Evolutionary conservation across 2,888 invertebrate genomes (phyloP), one percentile per base, ranked within the genome.

Genomic region (Thecocarcelia acutangulata): DNA sequence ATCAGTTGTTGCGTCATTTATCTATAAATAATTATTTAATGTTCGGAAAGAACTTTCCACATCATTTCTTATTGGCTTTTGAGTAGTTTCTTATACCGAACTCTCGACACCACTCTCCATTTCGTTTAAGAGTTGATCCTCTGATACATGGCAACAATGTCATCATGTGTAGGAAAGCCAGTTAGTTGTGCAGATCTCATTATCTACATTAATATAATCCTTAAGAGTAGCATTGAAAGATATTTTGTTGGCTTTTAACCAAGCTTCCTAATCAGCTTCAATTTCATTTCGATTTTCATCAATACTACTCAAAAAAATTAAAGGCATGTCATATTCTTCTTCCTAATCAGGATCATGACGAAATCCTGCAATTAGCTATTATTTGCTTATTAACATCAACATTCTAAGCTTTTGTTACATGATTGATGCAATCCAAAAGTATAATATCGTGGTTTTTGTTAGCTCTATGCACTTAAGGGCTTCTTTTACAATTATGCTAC

Each of bases 401-500:
- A 48, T 48, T 33, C 50, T 37, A 64, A 33, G 19, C 37, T 50
- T 50, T 64, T 50, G 50, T 52, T 15, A 44, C 4, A 69, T 69
- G 68, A 44, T 56, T 54, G 28, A 69, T 44, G 56, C 33, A 69
- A 69, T 56, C 40, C 42, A 66, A 28, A 28, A 28, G 28, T 28
- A 6, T 28, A 28, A 28, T 52, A 54, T 66, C 66, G 13, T 64
- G 64, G 50, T 64, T 48, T 64, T 64, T 33, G 50, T 50, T 64
- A 50, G 15, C 50, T 64, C 66, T 44, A 66, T 42, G 42, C 54
- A 19, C 52, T 66, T 42, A 21, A 40, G 66, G 5, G 42, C 40
- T 54, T 54, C 54, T 54, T 66, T 66, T 54, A 54, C 8, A 13
- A 66, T 52, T 66, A 56, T 69, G 54, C 56, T 58, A 37, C 68